Conservation (phyloP, 2,797 vertebrate species). For the Chelonia mydas region DNA sequence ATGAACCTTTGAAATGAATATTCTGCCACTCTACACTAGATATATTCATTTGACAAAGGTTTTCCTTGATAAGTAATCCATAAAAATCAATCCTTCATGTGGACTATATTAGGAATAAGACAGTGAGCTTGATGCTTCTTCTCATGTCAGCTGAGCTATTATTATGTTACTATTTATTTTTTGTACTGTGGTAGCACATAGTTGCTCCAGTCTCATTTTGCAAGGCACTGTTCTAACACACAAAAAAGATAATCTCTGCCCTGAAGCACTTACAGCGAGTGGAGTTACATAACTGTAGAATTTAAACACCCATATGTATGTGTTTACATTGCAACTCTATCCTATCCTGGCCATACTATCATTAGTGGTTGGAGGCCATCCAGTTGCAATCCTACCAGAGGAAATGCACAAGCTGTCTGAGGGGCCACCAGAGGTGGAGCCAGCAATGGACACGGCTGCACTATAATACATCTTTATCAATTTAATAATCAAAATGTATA, state of each 20-base stretch:
- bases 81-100: not conserved
- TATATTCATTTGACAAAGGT: slow-evolving; percentile 34
- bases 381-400: not conserved
- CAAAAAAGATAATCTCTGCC: not conserved
- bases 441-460: not conserved
- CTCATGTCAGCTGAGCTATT: not conserved
- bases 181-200: not conserved
- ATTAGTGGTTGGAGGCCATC: not conserved
- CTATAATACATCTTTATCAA: not conserved
- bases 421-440: not conserved
- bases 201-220: not conserved
- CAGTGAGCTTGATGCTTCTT: not conserved
- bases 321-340: not conserved
- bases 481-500: not conserved
- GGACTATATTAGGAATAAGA: not conserved
- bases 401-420: not conserved
- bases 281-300: not conserved
- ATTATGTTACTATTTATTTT: not conserved
- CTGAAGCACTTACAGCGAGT: not conserved
- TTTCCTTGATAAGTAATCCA: slow-evolving; percentile 23
- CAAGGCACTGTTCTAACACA: not conserved
- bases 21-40: not conserved
- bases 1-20: not conserved
- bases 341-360: not conserved
- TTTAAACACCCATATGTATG: not conserved